Evolutionary conservation across 2,797 vertebrate species (phyloP).

Genomic region (Crotalus adamanteus): DNA sequence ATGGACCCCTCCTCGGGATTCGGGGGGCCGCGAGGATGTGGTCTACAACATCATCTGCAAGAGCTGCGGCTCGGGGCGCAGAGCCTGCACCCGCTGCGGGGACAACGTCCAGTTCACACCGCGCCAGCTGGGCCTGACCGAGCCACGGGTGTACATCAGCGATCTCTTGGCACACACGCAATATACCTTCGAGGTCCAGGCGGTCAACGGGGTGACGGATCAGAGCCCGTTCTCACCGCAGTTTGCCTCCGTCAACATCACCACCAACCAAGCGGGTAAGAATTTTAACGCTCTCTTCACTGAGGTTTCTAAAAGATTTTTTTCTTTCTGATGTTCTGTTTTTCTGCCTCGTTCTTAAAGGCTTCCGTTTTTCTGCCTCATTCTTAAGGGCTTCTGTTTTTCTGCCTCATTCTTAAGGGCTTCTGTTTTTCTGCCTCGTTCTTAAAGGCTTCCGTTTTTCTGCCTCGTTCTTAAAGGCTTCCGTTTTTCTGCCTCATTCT

Average conservation of each 20-base stretch:
- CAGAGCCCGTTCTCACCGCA: constrained; percentile 91
- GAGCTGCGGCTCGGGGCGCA: constrained; percentile 85
- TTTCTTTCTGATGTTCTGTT: not conserved
- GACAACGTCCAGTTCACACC: constrained; percentile 92
- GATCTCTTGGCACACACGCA: constrained; percentile 93
- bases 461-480: not conserved
- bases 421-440: too few relatives aligned
- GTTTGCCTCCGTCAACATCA: constrained; percentile 90
- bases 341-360: not conserved
- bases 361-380: not conserved
- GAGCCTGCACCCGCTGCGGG: constrained; percentile 88
- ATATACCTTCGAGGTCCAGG: constrained; percentile 96
- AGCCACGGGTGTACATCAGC: constrained; percentile 83
- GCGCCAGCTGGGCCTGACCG: constrained; percentile 87
- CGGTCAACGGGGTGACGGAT: constrained; percentile 91
- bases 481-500: too few relatives aligned
- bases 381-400: not conserved
- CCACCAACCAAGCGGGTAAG: constrained; percentile 98
- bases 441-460: not conserved
- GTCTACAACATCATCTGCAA: constrained; percentile 98
- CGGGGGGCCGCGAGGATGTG: constrained; percentile 86
- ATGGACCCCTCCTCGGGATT: constrained; percentile 83
- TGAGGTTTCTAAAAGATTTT: too few relatives aligned
- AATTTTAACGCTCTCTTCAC: accelerated
- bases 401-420: too few relatives aligned